Evolutionary conservation across 2,113 vertebrate genomes (phyloP).

Genomic region (Bos javanicus): DNA sequence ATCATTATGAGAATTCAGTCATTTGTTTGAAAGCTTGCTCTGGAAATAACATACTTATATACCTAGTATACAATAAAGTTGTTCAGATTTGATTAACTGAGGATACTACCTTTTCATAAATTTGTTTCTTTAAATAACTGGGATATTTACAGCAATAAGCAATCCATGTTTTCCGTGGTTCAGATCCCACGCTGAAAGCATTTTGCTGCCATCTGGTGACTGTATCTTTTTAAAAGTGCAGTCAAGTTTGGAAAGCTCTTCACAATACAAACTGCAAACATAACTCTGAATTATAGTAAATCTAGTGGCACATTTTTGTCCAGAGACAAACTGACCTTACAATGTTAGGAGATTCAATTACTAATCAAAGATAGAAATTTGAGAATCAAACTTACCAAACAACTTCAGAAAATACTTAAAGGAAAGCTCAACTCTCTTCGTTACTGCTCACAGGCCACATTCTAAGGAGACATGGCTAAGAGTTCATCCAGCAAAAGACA

Average conservation of each 20-base stretch:
- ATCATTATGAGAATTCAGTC: background rate
- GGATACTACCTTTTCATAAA: background rate
- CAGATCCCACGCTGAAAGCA: background rate
- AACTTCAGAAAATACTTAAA: background rate
- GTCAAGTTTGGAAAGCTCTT: background rate
- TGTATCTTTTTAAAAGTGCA: background rate
- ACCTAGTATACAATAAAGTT: background rate
- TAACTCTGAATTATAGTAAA: background rate
- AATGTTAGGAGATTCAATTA: background rate
- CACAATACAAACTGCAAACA: background rate
- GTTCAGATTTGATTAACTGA: background rate
- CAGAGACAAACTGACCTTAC: background rate
- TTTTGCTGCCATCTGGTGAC: constrained; percentile 43
- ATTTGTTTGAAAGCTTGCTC: background rate
- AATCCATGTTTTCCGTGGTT: background rate
- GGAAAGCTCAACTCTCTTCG: background rate
- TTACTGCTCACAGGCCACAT: background rate
- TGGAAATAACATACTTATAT: background rate
- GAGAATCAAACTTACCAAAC: background rate
- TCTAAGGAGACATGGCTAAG: background rate
- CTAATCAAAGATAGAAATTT: background rate
- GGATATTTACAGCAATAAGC: background rate
- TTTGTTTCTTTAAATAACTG: constrained; percentile 2
- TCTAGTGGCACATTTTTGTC: background rate
- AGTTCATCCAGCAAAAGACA: background rate